A percentile compares a stretch with the other conserved stretches of the same genome.
phyloP scores from a whole-genome alignment of 1,140 invertebrate genomes.

The Fragariocoptes setiger region DNA sequence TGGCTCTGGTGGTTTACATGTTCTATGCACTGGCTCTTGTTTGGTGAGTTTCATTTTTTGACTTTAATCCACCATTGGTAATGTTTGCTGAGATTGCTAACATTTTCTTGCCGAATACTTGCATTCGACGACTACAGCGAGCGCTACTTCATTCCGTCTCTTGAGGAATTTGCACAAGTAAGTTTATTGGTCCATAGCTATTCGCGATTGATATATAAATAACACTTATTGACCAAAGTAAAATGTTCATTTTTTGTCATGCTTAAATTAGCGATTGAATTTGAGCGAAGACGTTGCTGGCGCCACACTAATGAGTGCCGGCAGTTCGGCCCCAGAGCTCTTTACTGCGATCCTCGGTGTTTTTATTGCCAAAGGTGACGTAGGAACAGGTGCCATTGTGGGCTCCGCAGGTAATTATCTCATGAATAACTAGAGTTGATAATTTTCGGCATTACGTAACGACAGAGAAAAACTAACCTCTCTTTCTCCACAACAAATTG shows the following conservation, averaged over 20 bases:
- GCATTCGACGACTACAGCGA: no score
- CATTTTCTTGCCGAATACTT: no score
- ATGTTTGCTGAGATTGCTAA: no score
- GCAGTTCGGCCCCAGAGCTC: slow-evolving; percentile 15
- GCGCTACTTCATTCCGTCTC: slow-evolving; percentile 14
- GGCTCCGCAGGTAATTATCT: no score
- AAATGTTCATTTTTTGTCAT: slow-evolving; percentile 2
- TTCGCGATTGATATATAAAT: neutral
- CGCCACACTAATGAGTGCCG: slow-evolving; percentile 16
- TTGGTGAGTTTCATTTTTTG: no score
- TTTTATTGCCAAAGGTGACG: slow-evolving; percentile 15
- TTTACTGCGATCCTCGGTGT: slow-evolving; percentile 15
- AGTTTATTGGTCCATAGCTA: slow-evolving; percentile 4
- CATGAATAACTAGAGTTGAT: no score
- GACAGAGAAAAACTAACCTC: no score
- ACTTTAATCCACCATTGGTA: no score
- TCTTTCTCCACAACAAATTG: no score
- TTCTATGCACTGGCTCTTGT: slow-evolving; percentile 16
- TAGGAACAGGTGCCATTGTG: slow-evolving; percentile 16
- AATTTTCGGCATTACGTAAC: no score
- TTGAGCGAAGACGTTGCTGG: slow-evolving; percentile 15
- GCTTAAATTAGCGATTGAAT: slow-evolving; percentile 12
- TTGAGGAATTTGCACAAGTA: slow-evolving; percentile 14
- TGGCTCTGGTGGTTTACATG: slow-evolving; percentile 18
- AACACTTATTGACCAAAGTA: neutral